These are phyloP conservation scores for Hemicordylus capensis DNA, from an alignment of 2,113 vertebrate genomes.

Conservation along the genomic window DNA sequence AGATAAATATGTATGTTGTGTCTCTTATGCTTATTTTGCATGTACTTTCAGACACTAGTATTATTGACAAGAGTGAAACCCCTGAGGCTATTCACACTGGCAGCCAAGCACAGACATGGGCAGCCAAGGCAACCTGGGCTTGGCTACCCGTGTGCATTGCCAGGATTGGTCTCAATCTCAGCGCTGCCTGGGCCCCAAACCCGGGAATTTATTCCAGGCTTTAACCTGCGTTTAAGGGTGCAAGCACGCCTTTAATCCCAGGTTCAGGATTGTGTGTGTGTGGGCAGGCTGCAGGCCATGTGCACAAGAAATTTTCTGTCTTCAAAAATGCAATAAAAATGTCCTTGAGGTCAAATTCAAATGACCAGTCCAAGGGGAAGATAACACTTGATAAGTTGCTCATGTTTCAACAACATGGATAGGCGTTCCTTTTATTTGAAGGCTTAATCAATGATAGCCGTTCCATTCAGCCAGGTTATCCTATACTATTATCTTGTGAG, in stretches of 20 bases:
- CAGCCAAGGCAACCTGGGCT: too few relatives aligned
- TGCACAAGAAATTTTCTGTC: too few relatives aligned
- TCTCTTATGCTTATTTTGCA: background rate
- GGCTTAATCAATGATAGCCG: background rate
- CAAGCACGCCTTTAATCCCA: too few relatives aligned
- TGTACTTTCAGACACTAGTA: background rate
- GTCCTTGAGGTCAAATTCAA: background rate
- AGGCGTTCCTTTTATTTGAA: background rate
- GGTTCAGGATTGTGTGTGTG: too few relatives aligned
- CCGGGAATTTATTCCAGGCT: too few relatives aligned
- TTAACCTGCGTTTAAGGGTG: too few relatives aligned
- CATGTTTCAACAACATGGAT: background rate
- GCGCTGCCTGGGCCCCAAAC: too few relatives aligned
- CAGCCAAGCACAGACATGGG: too few relatives aligned
- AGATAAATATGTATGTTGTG: background rate
- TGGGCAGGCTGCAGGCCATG: too few relatives aligned
- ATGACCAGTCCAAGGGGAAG: background rate
- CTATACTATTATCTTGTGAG: background rate
- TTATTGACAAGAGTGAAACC: background rate
- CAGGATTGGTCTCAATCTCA: too few relatives aligned
- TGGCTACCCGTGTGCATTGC: too few relatives aligned
- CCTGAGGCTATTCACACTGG: too few relatives aligned
- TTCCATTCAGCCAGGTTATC: background rate
- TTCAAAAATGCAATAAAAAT: background rate
- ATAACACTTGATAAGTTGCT: background rate